Conservation (phyloP, 2,113 vertebrate genomes). For the Carettochelys insculpta region DNA sequence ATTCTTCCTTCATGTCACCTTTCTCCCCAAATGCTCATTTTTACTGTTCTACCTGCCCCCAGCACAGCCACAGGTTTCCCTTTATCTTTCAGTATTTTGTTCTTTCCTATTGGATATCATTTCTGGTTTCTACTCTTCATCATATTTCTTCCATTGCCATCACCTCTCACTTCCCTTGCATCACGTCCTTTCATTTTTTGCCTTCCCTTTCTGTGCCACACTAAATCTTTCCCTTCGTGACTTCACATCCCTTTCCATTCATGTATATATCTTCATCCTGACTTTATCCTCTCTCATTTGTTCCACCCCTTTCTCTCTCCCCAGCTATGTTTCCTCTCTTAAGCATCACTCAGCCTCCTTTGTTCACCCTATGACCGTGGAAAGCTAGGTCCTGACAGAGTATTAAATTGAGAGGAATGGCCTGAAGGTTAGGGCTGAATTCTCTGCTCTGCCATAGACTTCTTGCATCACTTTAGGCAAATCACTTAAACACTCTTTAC, state of each 20-base stretch:
- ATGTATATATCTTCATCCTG: not conserved
- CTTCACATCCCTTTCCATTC: not conserved
- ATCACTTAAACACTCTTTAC: not conserved
- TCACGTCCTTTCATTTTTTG: not conserved
- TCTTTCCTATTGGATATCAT: not conserved
- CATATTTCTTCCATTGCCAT: not conserved
- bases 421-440: not conserved
- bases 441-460: not conserved
- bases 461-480: not conserved
- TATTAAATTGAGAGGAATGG: not conserved
- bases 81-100: not conserved
- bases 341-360: not conserved
- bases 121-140: not conserved
- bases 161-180: not conserved
- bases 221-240: not conserved
- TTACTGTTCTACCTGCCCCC: not conserved
- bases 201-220: not conserved
- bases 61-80: not conserved
- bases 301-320: not conserved
- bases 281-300: not conserved
- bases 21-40: not conserved
- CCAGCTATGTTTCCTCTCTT: not conserved
- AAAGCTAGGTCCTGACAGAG: not conserved
- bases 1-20: not conserved
- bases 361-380: not conserved